Evolutionary conservation across 1,140 invertebrate genomes (phyloP), one percentile per base, ranked within the genome.

Genomic region (Hyles vespertilio): DNA sequence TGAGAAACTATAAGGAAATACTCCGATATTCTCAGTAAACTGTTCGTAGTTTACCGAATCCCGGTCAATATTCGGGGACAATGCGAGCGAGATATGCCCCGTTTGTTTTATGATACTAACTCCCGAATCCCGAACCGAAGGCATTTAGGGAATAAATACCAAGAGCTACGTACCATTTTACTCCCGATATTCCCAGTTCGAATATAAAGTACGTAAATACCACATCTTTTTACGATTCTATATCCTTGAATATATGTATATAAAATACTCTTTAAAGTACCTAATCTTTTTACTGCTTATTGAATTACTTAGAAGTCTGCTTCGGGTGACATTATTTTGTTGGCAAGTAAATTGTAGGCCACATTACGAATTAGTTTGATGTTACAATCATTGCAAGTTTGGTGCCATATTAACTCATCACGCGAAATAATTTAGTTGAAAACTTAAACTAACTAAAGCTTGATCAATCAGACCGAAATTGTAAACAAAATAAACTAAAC

Each of bases 41-140:
- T 22, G 22, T 22, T 22, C 1, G 5, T 58, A 50, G 34, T 51
- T 51, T 51, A 34, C 33, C 9, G 50, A 34, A 51, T 51, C 32
- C 32, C 10, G n/a, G n/a, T 51, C 32, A 5, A 51, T 11, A 51
- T 12, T 50, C 22, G 5, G 32, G 32, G 50, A 33, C 32, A 51
- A 51, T 34, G 50, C 32, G 8, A 10, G 36, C 8, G 32, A 47
- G 50, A 63, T 40, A 57, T 60, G 48, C 43, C 32, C 56, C 44
- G 33, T 65, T 58, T 59, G 55, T 65, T 65, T 65, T 65, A 65
- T 47, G 63, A 60, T 43, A 48, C 40, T 5, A 36, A 6, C 52
- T 12, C 11, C 52, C 6, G 32, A 32, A 34, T 40, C 22, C 10
- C 11, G 34, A 34, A 11, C 43, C 36, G 11, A 44, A 5, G n/a